A percentile compares a stretch with the other conserved stretches of the same genome.
Conservation (phyloP, 2,888 invertebrate genomes). For the Bellardia bayeri region DNA sequence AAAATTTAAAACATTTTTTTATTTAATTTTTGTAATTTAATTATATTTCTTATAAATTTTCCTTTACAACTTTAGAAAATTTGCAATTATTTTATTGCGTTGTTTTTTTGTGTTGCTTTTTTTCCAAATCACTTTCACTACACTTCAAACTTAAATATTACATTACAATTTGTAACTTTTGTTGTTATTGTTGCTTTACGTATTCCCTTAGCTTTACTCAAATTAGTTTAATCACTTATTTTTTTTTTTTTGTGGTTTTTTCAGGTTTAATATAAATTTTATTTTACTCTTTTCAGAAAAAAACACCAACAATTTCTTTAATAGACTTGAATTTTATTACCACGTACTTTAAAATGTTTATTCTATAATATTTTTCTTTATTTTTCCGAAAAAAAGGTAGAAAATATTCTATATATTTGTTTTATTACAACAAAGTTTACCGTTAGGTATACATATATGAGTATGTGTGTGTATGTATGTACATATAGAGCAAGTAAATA, state of each 20-base stretch:
- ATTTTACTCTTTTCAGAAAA: not conserved
- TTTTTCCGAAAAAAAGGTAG: not conserved
- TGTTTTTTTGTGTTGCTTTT: not conserved
- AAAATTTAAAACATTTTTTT: not conserved
- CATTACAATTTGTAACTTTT: constrained; percentile 24
- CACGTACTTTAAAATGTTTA: not conserved
- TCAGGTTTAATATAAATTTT: not conserved
- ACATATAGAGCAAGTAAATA: constrained; percentile 4
- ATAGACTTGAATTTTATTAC: not conserved
- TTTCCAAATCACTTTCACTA: constrained; percentile 23
- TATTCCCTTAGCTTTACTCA: constrained; percentile 5
- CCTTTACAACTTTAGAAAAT: not conserved
- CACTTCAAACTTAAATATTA: constrained; percentile 51
- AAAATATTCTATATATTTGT: constrained; percentile 15
- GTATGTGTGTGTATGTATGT: not conserved
- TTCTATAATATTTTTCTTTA: not conserved
- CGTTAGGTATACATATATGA: constrained; percentile 1
- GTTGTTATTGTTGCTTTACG: constrained; percentile 15
- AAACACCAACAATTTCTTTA: not conserved
- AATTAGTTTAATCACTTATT: constrained; percentile 13
- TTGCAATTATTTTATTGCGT: not conserved
- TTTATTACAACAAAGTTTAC: constrained; percentile 31
- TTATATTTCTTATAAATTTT: too few relatives aligned
- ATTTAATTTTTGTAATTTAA: not conserved
- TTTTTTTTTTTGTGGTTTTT: not conserved